Percentiles rank a stretch among this genome's conserved stretches.
Evolutionary conservation across 2,797 vertebrate species (phyloP).

Genomic region (Neosilurus hyrtlii): DNA sequence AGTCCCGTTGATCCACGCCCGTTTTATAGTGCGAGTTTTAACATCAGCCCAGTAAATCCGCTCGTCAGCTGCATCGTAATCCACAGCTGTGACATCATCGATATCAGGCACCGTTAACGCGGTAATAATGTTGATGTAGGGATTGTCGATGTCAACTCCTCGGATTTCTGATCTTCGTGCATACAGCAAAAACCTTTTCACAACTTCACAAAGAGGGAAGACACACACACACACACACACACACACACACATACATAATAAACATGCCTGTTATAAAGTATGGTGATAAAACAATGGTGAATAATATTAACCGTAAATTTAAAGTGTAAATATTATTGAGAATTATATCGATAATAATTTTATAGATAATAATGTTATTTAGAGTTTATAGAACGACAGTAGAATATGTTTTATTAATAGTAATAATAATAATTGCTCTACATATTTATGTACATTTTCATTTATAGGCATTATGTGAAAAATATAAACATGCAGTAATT

Average conservation of each 20-base stretch:
- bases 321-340: no score
- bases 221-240: constrained; percentile 10
- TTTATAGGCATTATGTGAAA: background rate
- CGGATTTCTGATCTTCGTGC: constrained; percentile 82
- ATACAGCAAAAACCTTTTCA: constrained; percentile 84
- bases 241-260: constrained; percentile 23
- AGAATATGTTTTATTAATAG: no score
- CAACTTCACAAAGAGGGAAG: constrained; percentile 65
- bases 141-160: constrained; percentile 83
- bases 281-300: no score
- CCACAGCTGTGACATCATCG: constrained; percentile 82
- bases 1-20: constrained; percentile 83
- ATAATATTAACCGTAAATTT: no score
- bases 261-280: background rate
- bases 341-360: no score
- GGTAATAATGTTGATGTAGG: constrained; percentile 85
- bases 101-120: constrained; percentile 85
- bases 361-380: no score
- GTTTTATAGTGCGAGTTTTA: constrained; percentile 83
- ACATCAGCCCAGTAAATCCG: constrained; percentile 85
- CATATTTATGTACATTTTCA: background rate
- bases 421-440: background rate
- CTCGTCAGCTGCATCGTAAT: constrained; percentile 79
- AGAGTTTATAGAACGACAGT: background rate
- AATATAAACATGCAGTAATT: no score